Evolutionary conservation across 2,113 vertebrate species (phyloP).

Genomic region (Ceyx melanurus): DNA sequence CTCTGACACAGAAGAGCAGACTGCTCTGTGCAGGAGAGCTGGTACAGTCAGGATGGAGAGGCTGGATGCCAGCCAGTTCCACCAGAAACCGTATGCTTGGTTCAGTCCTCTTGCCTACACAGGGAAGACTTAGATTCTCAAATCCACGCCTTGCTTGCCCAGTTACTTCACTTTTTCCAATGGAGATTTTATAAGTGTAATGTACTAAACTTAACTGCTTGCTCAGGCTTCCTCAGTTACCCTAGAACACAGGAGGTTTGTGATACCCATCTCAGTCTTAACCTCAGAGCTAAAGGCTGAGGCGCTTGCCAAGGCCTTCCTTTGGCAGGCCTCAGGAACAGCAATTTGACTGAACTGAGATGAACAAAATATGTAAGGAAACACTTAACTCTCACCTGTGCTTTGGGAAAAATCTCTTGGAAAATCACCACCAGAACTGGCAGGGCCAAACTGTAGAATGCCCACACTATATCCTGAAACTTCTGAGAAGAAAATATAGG

Average conservation of each 20-base stretch:
- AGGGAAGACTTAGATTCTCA: background rate
- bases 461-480: background rate
- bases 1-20: background rate
- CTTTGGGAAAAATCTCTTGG: background rate
- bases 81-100: background rate
- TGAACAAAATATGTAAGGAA: background rate
- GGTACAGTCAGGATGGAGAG: background rate
- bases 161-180: background rate
- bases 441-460: background rate
- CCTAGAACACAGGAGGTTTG: background rate
- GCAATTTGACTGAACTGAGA: background rate
- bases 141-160: background rate
- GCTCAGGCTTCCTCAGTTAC: background rate
- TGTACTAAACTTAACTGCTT: background rate
- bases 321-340: background rate
- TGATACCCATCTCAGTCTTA: background rate
- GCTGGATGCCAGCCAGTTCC: background rate
- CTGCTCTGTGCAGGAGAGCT: background rate
- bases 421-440: background rate
- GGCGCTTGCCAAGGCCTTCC: background rate
- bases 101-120: background rate
- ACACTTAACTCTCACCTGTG: background rate
- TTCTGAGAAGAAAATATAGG: background rate
- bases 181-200: background rate
- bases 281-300: background rate